A percentile compares a stretch with the other conserved stretches of the same genome.
These are phyloP conservation scores for Macroramphosus scolopax DNA, from an alignment of 2,797 vertebrate genomes.

Conservation along the genomic window DNA sequence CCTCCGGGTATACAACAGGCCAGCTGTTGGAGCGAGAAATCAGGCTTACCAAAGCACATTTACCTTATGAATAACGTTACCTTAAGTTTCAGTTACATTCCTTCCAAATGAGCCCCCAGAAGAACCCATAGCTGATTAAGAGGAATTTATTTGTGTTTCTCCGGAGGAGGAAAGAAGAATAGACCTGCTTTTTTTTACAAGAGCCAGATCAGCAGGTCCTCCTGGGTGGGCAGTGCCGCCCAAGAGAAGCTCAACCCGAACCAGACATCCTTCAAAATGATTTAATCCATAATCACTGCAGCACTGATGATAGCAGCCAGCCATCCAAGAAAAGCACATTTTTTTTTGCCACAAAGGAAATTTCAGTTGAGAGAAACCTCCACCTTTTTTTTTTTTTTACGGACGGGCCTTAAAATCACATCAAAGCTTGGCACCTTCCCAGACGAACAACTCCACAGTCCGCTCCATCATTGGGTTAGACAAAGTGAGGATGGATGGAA, in stretches of 20 bases:
- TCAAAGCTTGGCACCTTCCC: constrained; percentile 12
- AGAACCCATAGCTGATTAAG: constrained; percentile 67
- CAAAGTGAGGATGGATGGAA: constrained; percentile 35
- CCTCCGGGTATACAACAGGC: constrained; percentile 41
- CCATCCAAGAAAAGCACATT: constrained; percentile 49
- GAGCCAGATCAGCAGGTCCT: constrained; percentile 62
- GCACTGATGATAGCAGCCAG: constrained; percentile 17
- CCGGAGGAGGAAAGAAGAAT: constrained; percentile 45
- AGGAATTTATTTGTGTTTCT: constrained; percentile 71
- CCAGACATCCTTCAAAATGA: constrained; percentile 56
- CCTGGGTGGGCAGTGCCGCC: constrained; percentile 63
- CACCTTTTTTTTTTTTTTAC: constrained; percentile 30
- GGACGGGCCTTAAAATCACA: no score
- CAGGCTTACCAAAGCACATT: constrained; percentile 47
- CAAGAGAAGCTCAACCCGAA: constrained; percentile 45
- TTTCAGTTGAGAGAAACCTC: constrained; percentile 21
- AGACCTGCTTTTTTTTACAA: constrained; percentile 46
- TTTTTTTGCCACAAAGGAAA: constrained; percentile 13
- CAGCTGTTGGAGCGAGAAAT: no score
- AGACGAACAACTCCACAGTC: constrained; percentile 5
- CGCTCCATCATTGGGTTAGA: constrained; percentile 20
- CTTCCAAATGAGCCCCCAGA: constrained; percentile 62
- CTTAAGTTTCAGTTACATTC: constrained; percentile 70
- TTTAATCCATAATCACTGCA: constrained; percentile 46
- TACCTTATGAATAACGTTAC: constrained; percentile 64